These are phyloP conservation scores for Microctonus aethiopoides DNA, from an alignment of 2,888 invertebrate genomes.

Conservation along the genomic window DNA sequence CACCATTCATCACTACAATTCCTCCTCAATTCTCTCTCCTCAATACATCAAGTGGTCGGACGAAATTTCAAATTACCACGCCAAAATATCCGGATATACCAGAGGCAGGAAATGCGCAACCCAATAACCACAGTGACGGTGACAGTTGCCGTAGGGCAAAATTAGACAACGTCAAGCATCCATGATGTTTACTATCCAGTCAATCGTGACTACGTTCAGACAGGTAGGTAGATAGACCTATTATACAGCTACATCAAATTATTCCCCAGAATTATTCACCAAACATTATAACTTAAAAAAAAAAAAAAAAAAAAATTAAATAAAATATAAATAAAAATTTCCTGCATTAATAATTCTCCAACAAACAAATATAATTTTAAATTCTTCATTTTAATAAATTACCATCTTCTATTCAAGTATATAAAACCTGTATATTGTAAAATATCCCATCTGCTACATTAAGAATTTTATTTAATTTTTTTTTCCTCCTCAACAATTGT, in stretches of 20 bases:
- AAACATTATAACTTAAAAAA: too few relatives aligned
- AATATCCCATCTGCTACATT: too few relatives aligned
- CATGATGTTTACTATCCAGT: constrained; percentile 41
- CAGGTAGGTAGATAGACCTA: too few relatives aligned
- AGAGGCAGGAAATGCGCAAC: background rate
- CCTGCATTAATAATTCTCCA: too few relatives aligned
- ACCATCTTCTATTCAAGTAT: background rate
- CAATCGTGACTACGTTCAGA: constrained; percentile 27
- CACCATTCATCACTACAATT: background rate
- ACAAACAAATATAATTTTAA: too few relatives aligned
- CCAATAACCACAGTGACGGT: constrained; percentile 12
- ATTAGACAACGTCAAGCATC: constrained; percentile 23
- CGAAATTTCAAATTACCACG: constrained; percentile 4
- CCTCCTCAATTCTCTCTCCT: background rate
- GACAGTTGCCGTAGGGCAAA: constrained; percentile 7
- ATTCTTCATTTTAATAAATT: too few relatives aligned
- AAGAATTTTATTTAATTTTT: background rate
- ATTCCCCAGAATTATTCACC: too few relatives aligned
- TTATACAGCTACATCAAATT: constrained; percentile 5
- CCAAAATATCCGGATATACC: background rate
- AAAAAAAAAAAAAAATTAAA: too few relatives aligned
- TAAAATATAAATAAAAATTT: too few relatives aligned
- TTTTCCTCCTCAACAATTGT: background rate
- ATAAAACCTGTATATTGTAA: too few relatives aligned
- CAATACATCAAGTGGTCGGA: constrained; percentile 1